Percentiles rank a stretch among this genome's conserved stretches.
These are phyloP conservation scores for Scatophagus argus DNA, from an alignment of 2,113 vertebrate genomes.

Conservation along the genomic window DNA sequence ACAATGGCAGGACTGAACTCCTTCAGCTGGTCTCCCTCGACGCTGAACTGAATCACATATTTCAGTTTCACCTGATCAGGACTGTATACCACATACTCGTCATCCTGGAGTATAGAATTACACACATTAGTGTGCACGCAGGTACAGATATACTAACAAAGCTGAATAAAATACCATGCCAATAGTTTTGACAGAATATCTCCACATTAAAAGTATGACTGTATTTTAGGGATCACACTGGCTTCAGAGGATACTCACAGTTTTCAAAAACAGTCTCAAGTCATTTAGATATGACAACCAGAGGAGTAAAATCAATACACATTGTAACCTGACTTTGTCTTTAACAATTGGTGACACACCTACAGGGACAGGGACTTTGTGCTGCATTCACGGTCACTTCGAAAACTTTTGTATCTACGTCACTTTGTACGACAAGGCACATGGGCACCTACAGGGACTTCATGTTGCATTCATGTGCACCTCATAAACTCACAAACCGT, in stretches of 20 bases:
- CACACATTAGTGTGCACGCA: background rate
- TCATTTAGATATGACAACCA: background rate
- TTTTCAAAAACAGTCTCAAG: background rate
- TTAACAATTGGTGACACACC: no score
- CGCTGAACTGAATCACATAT: slow-evolving; percentile 87
- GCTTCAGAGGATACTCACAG: background rate
- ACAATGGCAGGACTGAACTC: slow-evolving; percentile 72
- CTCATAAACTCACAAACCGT: no score
- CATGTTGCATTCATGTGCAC: no score
- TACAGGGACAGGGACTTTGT: no score
- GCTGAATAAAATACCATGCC: background rate
- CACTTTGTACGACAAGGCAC: no score
- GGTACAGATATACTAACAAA: background rate
- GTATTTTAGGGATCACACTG: background rate
- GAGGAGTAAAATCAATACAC: background rate
- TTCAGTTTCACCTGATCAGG: slow-evolving; percentile 88
- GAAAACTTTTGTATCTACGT: no score
- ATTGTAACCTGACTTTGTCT: no score
- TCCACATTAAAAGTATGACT: no score
- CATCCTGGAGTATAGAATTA: slow-evolving; percentile 79
- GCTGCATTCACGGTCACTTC: no score
- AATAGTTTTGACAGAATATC: background rate
- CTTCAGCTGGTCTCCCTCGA: slow-evolving; percentile 81
- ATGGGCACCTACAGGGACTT: no score
- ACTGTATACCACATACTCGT: slow-evolving; percentile 91